Evolutionary conservation across 1,140 invertebrate species (phyloP).

Genomic region (Apolygus lucorum): DNA sequence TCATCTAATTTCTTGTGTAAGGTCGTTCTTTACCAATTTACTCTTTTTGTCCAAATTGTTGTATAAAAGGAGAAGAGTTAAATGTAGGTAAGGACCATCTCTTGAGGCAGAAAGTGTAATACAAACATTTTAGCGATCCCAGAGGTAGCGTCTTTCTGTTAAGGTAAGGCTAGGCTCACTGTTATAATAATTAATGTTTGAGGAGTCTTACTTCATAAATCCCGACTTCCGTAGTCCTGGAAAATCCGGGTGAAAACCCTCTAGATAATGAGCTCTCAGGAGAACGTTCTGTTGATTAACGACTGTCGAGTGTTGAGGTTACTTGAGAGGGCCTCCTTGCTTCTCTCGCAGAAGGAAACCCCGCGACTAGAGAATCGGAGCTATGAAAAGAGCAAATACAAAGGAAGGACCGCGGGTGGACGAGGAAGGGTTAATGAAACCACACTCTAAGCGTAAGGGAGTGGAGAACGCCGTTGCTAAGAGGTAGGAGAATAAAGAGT

Average conservation of each 20-base stretch:
- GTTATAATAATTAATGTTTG: neutral
- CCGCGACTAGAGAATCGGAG: neutral
- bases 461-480: too few relatives aligned
- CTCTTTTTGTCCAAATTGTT: too few relatives aligned
- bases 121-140: too few relatives aligned
- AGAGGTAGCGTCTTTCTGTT: too few relatives aligned
- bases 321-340: neutral
- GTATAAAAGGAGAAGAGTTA: too few relatives aligned
- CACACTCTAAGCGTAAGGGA: too few relatives aligned
- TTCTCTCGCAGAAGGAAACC: neutral
- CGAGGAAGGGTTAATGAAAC: constrained; percentile 4
- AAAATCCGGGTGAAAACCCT: neutral
- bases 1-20: too few relatives aligned
- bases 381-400: constrained; percentile 11
- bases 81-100: too few relatives aligned
- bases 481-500: neutral
- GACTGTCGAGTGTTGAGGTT: constrained; percentile 8
- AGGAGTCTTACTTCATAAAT: neutral
- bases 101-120: too few relatives aligned
- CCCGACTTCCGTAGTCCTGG: neutral
- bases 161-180: too few relatives aligned
- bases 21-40: too few relatives aligned
- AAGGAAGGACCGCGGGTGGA: neutral
- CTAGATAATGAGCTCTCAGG: constrained; percentile 5
- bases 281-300: constrained; percentile 9